Percentiles rank a stretch among this genome's conserved stretches.
Conservation (phyloP, 2,797 vertebrate species). For the Onychomys arenicola region DNA sequence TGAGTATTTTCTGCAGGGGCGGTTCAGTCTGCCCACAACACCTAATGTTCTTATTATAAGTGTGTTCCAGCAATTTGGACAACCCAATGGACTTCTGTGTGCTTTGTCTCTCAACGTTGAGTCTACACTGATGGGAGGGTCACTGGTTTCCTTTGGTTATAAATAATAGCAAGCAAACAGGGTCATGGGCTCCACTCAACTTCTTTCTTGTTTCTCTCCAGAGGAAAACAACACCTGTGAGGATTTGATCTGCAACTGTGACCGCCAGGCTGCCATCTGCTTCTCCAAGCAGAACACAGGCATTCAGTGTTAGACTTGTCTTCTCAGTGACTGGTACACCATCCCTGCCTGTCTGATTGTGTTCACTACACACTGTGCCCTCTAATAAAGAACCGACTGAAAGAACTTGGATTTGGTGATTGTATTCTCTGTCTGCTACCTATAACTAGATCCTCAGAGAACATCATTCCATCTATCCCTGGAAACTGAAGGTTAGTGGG, state of each 20-base stretch:
- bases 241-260: conserved; percentile 91
- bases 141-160: background rate
- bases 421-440: conserved; percentile 2
- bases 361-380: background rate
- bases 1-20: no score
- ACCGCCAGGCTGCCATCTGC: conserved; percentile 89
- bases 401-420: background rate
- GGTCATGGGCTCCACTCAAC: background rate
- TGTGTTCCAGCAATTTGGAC: no score
- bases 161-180: background rate
- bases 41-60: no score
- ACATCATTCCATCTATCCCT: background rate
- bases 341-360: background rate
- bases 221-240: conserved; percentile 90
- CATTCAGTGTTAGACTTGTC: conserved; percentile 80
- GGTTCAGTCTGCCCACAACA: no score
- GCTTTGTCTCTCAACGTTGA: no score
- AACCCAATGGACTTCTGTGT: no score
- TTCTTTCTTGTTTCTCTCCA: conserved; percentile 74
- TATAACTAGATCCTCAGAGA: background rate
- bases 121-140: background rate
- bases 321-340: background rate
- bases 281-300: conserved; percentile 82
- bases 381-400: conserved; percentile 72
- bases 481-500: background rate